These are phyloP conservation scores for Gortyna flavago DNA, from an alignment of 2,888 invertebrate species.

Conservation along the genomic window DNA sequence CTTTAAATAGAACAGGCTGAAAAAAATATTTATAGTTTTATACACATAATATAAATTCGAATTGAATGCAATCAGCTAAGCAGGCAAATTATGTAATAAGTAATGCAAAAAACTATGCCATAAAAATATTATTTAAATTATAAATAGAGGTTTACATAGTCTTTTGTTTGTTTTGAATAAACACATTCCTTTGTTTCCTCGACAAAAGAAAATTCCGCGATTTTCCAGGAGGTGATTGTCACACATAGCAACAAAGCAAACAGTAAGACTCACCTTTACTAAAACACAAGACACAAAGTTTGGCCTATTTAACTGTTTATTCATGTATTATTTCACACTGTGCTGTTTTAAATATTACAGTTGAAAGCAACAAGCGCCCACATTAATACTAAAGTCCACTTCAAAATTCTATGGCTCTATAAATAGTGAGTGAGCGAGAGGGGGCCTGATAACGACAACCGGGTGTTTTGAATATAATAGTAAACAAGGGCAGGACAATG, in stretches of 20 bases:
- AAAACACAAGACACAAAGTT: conserved; percentile 24
- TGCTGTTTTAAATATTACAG: conserved; percentile 53
- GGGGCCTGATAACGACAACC: conserved; percentile 71
- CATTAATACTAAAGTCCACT: conserved; percentile 73
- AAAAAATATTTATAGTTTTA: neutral
- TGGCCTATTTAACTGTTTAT: conserved; percentile 44
- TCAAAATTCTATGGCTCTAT: conserved; percentile 72
- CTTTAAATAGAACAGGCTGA: neutral
- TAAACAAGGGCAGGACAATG: conserved; percentile 77
- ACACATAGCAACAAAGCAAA: conserved; percentile 15
- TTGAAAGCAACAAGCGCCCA: conserved; percentile 64
- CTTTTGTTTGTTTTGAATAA: conserved; percentile 40
- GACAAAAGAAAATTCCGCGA: conserved; percentile 30
- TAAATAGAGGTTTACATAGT: neutral
- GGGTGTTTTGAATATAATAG: conserved; percentile 71
- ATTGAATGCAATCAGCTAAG: neutral
- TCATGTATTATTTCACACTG: conserved; percentile 33
- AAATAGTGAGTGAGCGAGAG: conserved; percentile 75
- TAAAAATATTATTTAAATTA: neutral
- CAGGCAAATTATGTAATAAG: conserved; percentile 10
- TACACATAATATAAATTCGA: neutral
- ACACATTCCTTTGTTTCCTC: conserved; percentile 39
- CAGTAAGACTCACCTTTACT: conserved; percentile 45
- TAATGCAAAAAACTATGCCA: neutral
- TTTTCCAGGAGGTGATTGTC: conserved; percentile 17